Evolutionary conservation across 2,888 invertebrate species (phyloP).

Genomic region (Eupithecia dodoneata): DNA sequence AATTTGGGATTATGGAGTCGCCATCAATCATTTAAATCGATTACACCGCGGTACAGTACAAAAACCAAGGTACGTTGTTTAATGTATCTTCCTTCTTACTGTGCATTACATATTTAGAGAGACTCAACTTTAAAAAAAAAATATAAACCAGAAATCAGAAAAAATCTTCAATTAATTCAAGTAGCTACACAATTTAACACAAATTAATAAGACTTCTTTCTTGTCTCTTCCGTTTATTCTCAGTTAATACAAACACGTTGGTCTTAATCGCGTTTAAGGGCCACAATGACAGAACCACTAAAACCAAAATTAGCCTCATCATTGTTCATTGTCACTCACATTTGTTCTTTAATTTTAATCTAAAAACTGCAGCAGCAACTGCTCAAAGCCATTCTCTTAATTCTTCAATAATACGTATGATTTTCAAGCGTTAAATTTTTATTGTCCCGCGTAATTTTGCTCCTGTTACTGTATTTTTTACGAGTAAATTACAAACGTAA

Average conservation of each 20-base stretch:
- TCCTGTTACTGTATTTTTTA: slow-evolving; percentile 44
- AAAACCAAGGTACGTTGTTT: slow-evolving; percentile 15
- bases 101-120: background rate
- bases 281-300: background rate
- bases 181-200: background rate
- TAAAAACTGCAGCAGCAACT: background rate
- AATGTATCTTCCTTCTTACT: slow-evolving; percentile 5
- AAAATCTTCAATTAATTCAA: background rate
- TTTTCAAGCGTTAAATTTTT: slow-evolving; percentile 37
- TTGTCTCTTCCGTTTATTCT: background rate
- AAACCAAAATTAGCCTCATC: slow-evolving; percentile 1
- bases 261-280: background rate
- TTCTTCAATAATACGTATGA: slow-evolving; percentile 31
- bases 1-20: slow-evolving; percentile 54
- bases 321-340: slow-evolving; percentile 10
- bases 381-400: slow-evolving; percentile 6
- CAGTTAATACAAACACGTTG: background rate
- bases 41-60: slow-evolving; percentile 30
- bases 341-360: slow-evolving; percentile 9
- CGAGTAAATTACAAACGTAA: slow-evolving; percentile 52
- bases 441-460: slow-evolving; percentile 38
- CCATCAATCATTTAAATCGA: slow-evolving; percentile 46
- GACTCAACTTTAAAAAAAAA: background rate
- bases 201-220: background rate
- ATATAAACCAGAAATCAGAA: background rate